Base-by-base conservation (phyloP, 37 sponge, comb jelly and placozoan genomes). In the Spongia lamella region DNA sequence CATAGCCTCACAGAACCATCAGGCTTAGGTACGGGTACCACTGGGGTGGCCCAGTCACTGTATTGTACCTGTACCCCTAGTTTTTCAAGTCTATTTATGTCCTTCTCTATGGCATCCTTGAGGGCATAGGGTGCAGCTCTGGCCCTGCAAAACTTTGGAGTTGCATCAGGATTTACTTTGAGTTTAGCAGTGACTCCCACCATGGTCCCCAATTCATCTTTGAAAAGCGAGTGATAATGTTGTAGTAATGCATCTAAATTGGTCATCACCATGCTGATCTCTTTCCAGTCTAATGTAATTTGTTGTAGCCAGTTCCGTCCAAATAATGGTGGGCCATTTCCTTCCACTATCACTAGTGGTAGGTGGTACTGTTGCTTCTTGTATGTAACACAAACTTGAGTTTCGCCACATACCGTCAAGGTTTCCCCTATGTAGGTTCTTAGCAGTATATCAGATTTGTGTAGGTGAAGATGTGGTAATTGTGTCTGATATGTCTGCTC, bases 191-290 rank as follows among this genome's bases (percentile, higher is more conserved):
- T 56, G 57, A 26, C 21, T 25, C 25, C 57, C 25, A 25, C 25
- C 57, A 56, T 56, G 24, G 25, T 21, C 57, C 57, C 57, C 57
- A 56, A 56, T 25, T 56, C 57, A 56, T 56, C 57, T 56, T 25
- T 21, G 57, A 56, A 56, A 56, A 56, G 24, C 57, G 21, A 21
- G 1, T 3, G 25, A 21, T 56, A 25, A 26, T 56, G 24, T 25
- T 56, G 24, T 7, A 56, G 21, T 25, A 56, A 3, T 3, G 21
- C 57, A 5, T 56, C 25, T 6, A 56, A 25, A 25, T n/a, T n/a
- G n/a, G n/a, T 25, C 21, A 7, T 26, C 6, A 25, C 57, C 4
- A 56, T 25, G 25, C 57, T 25, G 24, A 56, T 21, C 6, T 6
- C 25, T 26, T 56, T 21, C 57, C 57, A 56, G 25, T 56, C 57